Conservation (phyloP, 2,113 vertebrate genomes). For the Taurulus bubalis region DNA sequence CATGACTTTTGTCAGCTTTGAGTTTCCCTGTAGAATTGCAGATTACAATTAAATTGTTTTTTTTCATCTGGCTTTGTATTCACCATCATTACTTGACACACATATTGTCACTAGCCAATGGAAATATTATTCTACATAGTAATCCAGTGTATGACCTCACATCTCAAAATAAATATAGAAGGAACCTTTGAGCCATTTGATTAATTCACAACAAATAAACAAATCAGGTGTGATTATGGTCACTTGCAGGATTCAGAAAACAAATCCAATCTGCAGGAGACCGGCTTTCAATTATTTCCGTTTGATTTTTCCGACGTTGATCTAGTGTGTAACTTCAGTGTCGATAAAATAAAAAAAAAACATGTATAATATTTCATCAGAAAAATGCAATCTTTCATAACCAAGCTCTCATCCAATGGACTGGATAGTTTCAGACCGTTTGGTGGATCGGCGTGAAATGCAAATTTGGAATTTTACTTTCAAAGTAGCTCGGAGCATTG, state of each 20-base stretch:
- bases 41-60: conserved; percentile 25
- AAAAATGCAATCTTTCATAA: conserved; percentile 2
- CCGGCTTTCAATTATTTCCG: not conserved
- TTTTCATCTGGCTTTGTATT: conserved; percentile 30
- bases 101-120: conserved; percentile 26
- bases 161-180: conserved; percentile 11
- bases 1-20: conserved; percentile 51
- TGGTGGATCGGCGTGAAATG: conserved; percentile 53
- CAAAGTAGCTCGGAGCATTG: conserved; percentile 70
- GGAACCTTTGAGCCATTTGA: not conserved
- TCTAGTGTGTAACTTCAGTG: not conserved
- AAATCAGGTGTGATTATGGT: not conserved
- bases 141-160: conserved; percentile 14
- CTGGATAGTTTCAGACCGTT: conserved; percentile 35
- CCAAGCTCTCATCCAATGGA: conserved; percentile 28
- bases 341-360: conserved; percentile 16
- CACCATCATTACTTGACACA: conserved; percentile 26
- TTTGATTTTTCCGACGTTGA: conserved; percentile 10
- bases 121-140: conserved; percentile 1
- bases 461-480: conserved; percentile 72
- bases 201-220: not conserved
- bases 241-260: not conserved
- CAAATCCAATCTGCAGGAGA: not conserved
- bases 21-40: conserved; percentile 35
- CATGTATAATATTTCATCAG: conserved; percentile 1